A percentile compares a stretch with the other conserved stretches of the same genome.
Evolutionary conservation across 2,797 vertebrate species (phyloP).

Genomic region (Tiaroga cobitis): DNA sequence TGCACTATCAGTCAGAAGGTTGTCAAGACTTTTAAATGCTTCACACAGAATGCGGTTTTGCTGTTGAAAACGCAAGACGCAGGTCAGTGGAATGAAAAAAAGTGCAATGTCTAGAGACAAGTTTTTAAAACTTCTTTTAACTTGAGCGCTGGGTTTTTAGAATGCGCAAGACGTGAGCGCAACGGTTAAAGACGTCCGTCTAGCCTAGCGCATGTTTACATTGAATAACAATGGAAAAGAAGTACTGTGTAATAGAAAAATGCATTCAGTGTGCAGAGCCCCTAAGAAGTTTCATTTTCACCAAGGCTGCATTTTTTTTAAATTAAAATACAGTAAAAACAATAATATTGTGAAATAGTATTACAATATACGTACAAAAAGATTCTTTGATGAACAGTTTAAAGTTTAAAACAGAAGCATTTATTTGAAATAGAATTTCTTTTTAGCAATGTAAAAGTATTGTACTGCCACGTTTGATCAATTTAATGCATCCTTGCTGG

Average conservation of each 20-base stretch:
- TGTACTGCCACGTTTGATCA: too few relatives aligned
- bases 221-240: not conserved
- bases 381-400: not conserved
- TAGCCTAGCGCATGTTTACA: not conserved
- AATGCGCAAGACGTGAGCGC: not conserved
- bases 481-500: too few relatives aligned
- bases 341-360: not conserved
- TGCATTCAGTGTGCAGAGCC: not conserved
- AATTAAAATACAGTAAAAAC: not conserved
- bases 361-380: not conserved
- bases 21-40: not conserved
- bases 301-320: not conserved
- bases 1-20: not conserved
- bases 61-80: not conserved
- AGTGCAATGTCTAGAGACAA: not conserved
- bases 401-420: too few relatives aligned
- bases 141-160: not conserved
- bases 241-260: not conserved
- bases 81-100: not conserved
- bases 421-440: too few relatives aligned
- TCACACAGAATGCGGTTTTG: not conserved
- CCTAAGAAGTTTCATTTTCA: not conserved
- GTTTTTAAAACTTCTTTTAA: not conserved
- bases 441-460: too few relatives aligned
- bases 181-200: not conserved